These are phyloP conservation scores for Hirtodrosophila duncani DNA, from an alignment of 2,888 invertebrate species.

Conservation along the genomic window DNA sequence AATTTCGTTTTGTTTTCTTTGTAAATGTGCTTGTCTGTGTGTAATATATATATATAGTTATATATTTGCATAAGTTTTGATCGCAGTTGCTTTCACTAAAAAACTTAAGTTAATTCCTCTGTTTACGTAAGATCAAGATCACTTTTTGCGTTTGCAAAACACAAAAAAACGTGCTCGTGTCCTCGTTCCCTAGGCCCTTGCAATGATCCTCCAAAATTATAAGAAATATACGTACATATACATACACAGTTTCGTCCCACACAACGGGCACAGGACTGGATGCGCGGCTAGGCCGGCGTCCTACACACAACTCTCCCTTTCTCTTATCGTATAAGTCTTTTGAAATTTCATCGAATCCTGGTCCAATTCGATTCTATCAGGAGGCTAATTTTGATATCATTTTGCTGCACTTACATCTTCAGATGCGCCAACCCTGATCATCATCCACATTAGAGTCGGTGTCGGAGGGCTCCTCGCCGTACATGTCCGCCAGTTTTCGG, in stretches of 20 bases:
- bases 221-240: constrained; percentile 29
- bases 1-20: constrained; percentile 16
- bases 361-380: too few species aligned
- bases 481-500: constrained; percentile 95
- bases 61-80: constrained; percentile 46
- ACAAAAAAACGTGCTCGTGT: constrained; percentile 37
- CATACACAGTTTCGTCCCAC: constrained; percentile 32
- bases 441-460: constrained; percentile 88
- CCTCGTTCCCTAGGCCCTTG: constrained; percentile 56
- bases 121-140: constrained; percentile 64
- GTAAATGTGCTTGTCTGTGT: constrained; percentile 25
- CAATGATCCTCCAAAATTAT: constrained; percentile 47
- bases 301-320: constrained; percentile 19
- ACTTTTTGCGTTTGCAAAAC: constrained; percentile 52
- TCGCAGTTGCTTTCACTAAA: constrained; percentile 56
- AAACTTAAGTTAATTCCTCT: constrained; percentile 18
- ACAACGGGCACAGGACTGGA: constrained; percentile 25
- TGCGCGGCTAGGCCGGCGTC: constrained; percentile 34
- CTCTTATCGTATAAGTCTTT: not conserved
- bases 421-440: constrained; percentile 88
- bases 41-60: constrained; percentile 51
- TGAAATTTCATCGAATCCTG: too few species aligned
- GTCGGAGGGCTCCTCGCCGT: constrained; percentile 92
- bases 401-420: constrained; percentile 18
- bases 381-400: constrained; percentile 23